These are phyloP conservation scores for Centropus bengalensis DNA, from an alignment of 2,113 vertebrate genomes.

Conservation along the genomic window DNA sequence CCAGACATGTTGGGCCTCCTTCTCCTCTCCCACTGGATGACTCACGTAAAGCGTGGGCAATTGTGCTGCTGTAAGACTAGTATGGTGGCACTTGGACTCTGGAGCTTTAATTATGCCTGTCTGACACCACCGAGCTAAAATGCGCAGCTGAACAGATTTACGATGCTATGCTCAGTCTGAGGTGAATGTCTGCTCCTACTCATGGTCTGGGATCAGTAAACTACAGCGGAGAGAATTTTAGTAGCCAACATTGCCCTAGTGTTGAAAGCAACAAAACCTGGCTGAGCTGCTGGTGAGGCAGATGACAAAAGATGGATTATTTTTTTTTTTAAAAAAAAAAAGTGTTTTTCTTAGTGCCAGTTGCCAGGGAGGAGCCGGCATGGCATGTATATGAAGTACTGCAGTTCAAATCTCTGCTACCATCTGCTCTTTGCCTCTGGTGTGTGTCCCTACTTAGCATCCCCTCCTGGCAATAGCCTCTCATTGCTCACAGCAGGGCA, in stretches of 20 bases:
- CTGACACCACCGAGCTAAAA: constrained; percentile 40
- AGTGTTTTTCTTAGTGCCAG: constrained; percentile 7
- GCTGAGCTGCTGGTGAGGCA: background rate
- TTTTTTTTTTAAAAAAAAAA: background rate
- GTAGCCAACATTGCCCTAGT: background rate
- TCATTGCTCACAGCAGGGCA: background rate
- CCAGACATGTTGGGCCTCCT: constrained; percentile 49
- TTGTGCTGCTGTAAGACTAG: background rate
- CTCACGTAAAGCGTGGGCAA: constrained; percentile 58
- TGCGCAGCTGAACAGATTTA: constrained; percentile 33
- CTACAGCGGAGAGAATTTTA: background rate
- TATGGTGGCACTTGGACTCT: constrained; percentile 63
- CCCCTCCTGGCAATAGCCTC: background rate
- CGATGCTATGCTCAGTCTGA: background rate
- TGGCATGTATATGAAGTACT: background rate
- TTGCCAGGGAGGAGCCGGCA: background rate
- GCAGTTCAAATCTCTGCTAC: background rate
- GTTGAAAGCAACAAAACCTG: constrained; percentile 7
- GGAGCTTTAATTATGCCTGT: constrained; percentile 43
- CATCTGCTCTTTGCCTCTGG: background rate
- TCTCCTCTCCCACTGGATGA: constrained; percentile 58
- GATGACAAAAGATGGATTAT: background rate
- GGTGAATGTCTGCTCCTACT: constrained; percentile 34
- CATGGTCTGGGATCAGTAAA: background rate
- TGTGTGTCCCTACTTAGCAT: background rate